A percentile compares a stretch with the other conserved stretches of the same genome.
Conservation (phyloP, 2,113 vertebrate genomes). For the Reinhardtius hippoglossoides region DNA sequence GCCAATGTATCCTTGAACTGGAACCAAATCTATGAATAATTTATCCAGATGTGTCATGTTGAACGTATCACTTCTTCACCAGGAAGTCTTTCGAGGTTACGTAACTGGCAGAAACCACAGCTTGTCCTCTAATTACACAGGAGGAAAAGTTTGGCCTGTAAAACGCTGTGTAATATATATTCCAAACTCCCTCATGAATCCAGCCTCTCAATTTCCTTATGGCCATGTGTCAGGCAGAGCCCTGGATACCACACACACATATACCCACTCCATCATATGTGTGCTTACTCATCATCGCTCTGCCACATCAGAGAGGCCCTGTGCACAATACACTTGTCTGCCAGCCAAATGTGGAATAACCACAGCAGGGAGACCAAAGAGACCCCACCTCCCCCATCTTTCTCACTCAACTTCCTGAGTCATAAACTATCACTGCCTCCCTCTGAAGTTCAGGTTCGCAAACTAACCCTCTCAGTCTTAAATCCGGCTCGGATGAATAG, state of each 20-base stretch:
- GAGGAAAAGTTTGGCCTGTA: conserved; percentile 53
- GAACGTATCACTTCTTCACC: conserved; percentile 48
- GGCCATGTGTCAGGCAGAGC: conserved; percentile 69
- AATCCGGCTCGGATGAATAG: conserved; percentile 11
- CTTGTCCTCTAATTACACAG: conserved; percentile 68
- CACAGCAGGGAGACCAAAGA: conserved; percentile 71
- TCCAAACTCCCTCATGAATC: conserved; percentile 49
- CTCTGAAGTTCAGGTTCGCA: conserved; percentile 51
- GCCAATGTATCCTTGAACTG: conserved; percentile 20
- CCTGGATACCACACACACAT: conserved; percentile 65
- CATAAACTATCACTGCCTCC: conserved; percentile 61
- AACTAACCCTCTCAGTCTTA: conserved; percentile 17
- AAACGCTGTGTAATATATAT: conserved; percentile 64
- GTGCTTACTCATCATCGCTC: conserved; percentile 70
- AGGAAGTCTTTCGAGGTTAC: conserved; percentile 63
- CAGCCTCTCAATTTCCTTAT: conserved; percentile 48
- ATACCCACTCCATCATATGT: conserved; percentile 59
- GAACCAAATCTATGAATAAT: conserved; percentile 39
- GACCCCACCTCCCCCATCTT: conserved; percentile 3
- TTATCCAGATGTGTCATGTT: conserved; percentile 45
- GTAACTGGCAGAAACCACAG: conserved; percentile 62
- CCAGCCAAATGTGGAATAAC: conserved; percentile 70
- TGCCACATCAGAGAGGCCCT: conserved; percentile 73
- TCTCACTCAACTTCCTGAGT: conserved; percentile 49
- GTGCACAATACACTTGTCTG: conserved; percentile 71